A percentile compares a stretch with the other conserved stretches of the same genome.
Conservation (phyloP, 2,888 invertebrate genomes). For the Oscheius onirici region DNA sequence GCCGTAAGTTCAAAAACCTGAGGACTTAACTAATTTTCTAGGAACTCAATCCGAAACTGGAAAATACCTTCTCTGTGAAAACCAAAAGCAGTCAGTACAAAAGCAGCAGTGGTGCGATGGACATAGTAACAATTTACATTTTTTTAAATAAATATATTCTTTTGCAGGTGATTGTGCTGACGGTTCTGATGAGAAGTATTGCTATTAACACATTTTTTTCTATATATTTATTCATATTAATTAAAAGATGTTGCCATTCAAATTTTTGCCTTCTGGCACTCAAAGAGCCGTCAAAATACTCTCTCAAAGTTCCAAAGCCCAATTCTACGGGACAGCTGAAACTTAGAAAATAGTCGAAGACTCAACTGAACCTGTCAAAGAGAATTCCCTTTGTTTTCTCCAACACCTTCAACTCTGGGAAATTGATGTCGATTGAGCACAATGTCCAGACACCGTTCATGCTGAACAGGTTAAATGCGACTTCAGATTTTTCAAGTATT, state of each 20-base stretch:
- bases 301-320: background rate
- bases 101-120: slow-evolving; percentile 69
- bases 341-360: too few relatives aligned
- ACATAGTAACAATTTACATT: too few relatives aligned
- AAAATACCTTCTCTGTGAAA: slow-evolving; percentile 68
- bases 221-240: slow-evolving; percentile 2
- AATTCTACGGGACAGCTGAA: slow-evolving; percentile 6
- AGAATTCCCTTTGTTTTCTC: slow-evolving; percentile 3
- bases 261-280: slow-evolving; percentile 6
- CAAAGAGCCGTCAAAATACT: slow-evolving; percentile 12
- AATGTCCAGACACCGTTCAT: slow-evolving; percentile 20
- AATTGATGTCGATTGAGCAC: slow-evolving; percentile 14
- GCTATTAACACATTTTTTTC: slow-evolving; percentile 51
- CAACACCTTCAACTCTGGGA: background rate
- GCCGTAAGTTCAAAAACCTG: slow-evolving; percentile 50
- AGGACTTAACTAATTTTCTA: background rate
- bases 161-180: slow-evolving; percentile 69
- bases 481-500: background rate
- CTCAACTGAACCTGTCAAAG: slow-evolving; percentile 10
- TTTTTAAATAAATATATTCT: too few relatives aligned
- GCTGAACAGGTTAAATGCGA: slow-evolving; percentile 9
- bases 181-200: slow-evolving; percentile 68
- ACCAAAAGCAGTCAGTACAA: slow-evolving; percentile 69
- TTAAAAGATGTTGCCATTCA: slow-evolving; percentile 5
- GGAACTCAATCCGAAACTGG: slow-evolving; percentile 31